These are phyloP conservation scores for Pseudomyrmex dendroicus DNA, from an alignment of 1,140 invertebrate genomes.

Conservation along the genomic window DNA sequence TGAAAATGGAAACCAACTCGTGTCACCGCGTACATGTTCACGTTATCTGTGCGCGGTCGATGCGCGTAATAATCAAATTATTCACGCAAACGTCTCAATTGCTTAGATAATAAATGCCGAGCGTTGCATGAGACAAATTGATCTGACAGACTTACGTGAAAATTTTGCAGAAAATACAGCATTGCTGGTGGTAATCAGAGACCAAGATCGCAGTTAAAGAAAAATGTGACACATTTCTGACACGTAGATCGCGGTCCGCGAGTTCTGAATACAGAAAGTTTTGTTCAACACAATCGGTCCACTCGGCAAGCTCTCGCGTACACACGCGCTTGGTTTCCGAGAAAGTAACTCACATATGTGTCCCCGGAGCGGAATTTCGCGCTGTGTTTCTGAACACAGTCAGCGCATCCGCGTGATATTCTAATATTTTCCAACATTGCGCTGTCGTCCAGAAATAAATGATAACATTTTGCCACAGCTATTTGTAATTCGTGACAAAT, in stretches of 20 bases:
- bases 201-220: too few species aligned
- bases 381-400: neutral
- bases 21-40: neutral
- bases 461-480: neutral
- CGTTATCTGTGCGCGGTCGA: neutral
- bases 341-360: neutral
- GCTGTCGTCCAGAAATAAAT: conserved; percentile 1
- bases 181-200: neutral
- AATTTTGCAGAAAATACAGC: neutral
- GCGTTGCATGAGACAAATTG: conserved; percentile 8
- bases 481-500: neutral
- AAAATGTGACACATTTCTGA: too few species aligned
- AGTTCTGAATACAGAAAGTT: conserved; percentile 50
- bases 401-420: neutral
- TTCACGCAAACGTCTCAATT: neutral
- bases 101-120: neutral
- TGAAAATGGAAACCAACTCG: neutral
- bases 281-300: conserved; percentile 13
- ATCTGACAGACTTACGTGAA: neutral
- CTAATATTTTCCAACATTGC: conserved; percentile 13
- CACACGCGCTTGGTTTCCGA: neutral
- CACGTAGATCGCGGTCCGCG: neutral
- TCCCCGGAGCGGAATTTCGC: neutral
- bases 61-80: neutral
- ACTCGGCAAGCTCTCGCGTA: neutral